These are phyloP conservation scores for Tricholauxania praeusta DNA, from an alignment of 2,888 invertebrate species.

Conservation along the genomic window DNA sequence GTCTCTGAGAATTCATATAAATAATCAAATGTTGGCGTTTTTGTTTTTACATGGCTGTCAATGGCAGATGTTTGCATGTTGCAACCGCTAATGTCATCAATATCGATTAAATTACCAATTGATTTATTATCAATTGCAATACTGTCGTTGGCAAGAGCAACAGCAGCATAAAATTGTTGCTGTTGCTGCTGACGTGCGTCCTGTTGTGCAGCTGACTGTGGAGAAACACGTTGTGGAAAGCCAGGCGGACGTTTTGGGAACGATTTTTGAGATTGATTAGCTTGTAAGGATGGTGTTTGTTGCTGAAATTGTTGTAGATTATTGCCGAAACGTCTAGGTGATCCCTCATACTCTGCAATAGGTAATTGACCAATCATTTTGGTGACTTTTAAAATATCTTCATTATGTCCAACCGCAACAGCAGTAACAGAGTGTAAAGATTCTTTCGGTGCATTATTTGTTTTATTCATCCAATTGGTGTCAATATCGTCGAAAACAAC, in stretches of 20 bases:
- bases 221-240: conserved; percentile 78
- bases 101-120: conserved; percentile 60
- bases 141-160: conserved; percentile 41
- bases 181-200: conserved; percentile 41
- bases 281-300: conserved; percentile 24
- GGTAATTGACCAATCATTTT: conserved; percentile 72
- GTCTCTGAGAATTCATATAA: conserved; percentile 94
- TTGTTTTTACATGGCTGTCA: conserved; percentile 47
- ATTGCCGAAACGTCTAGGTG: conserved; percentile 85
- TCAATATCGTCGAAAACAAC: conserved; percentile 81
- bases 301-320: conserved; percentile 32
- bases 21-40: conserved; percentile 83
- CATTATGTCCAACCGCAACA: conserved; percentile 49
- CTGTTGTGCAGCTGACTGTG: conserved; percentile 43
- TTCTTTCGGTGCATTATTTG: conserved; percentile 48
- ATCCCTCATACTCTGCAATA: conserved; percentile 94
- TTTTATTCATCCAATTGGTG: conserved; percentile 65
- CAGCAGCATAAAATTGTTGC: conserved; percentile 22
- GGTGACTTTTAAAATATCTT: conserved; percentile 66
- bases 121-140: conserved; percentile 49
- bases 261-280: conserved; percentile 52
- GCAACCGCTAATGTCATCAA: conserved; percentile 50
- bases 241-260: conserved; percentile 81
- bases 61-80: conserved; percentile 23
- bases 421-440: conserved; percentile 39